Percentiles rank a stretch among this genome's conserved stretches.
Evolutionary conservation across 2,113 vertebrate species (phyloP).

Genomic region (Aythya baeri): DNA sequence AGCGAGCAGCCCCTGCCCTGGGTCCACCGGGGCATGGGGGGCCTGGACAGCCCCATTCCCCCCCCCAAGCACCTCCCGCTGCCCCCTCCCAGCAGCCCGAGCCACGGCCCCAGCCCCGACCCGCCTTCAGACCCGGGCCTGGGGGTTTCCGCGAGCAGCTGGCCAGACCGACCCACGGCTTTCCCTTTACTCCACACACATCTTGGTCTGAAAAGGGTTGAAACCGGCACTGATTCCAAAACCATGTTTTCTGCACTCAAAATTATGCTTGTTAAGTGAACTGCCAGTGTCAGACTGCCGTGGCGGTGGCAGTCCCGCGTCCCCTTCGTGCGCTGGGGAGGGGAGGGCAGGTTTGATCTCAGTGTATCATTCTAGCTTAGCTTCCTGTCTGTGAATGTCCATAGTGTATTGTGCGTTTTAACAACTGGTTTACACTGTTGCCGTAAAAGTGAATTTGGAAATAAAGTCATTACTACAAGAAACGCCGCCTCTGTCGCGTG

Average conservation of each 20-base stretch:
- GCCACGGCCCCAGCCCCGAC: not conserved
- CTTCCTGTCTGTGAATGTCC: conserved; percentile 91
- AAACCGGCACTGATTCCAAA: not conserved
- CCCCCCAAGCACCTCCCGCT: not conserved
- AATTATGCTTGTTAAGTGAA: not conserved
- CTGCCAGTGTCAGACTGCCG: conserved; percentile 19
- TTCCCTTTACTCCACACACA: conserved; percentile 43
- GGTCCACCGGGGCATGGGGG: no score
- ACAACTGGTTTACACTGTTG: conserved; percentile 94
- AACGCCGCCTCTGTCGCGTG: not conserved
- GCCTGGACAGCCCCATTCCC: not conserved
- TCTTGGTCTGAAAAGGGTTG: conserved; percentile 67
- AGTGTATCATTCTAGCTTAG: conserved; percentile 89
- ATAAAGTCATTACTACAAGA: conserved; percentile 90
- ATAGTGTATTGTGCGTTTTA: conserved; percentile 92
- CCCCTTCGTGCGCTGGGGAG: conserved; percentile 51
- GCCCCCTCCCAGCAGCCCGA: not conserved
- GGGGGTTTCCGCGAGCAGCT: not conserved
- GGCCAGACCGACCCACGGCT: not conserved
- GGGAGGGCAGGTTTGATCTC: conserved; percentile 73
- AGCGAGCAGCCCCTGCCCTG: not conserved
- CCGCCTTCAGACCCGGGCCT: not conserved
- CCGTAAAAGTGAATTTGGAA: conserved; percentile 99
- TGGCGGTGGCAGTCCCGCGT: conserved; percentile 70
- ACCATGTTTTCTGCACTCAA: conserved; percentile 39